Base-by-base conservation (phyloP, 2,113 vertebrate genomes). In the Amphilophus citrinellus region DNA sequence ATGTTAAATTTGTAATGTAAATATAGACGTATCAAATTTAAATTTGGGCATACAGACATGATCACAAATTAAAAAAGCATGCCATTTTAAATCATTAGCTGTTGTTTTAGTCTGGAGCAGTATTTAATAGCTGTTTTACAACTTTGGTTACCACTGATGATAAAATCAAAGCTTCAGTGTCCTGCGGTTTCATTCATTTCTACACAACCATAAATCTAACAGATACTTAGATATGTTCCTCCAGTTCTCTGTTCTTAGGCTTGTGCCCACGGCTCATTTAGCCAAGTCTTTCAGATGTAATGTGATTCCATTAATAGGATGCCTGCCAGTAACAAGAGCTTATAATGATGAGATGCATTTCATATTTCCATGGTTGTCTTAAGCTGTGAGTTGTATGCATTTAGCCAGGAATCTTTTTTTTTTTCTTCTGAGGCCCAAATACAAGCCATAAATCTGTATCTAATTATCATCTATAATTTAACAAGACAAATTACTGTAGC, bases 221-320 rank as follows among this genome's bases (percentile, higher is more conserved):
- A 92, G 84, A 59, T 84, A 87, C 91, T 90, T 68, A 85, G 80
- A 84, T 80, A 32, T 77, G 79, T 83, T 89, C 78, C 39, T 80
- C 10, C 82, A 86, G 82, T 78, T 80, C 84, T 85, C 44, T 27
- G 13, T 37, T 62, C 87, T 80, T 37, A 35, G 65, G 61, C 44
- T 42, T 20, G 65, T 58, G 79, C 78, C 84, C 62, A 44, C 8
- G 47, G 87, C 85, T 79, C 32, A 57, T 22, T 44, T 44, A 59
- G 84, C 59, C 15, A 10, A 77, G 75, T 68, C 68, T 73, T 80
- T 82, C 75, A 82, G n/a, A 77, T 7, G 87, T 79, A 79, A 89
- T 32, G 18, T 57, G 87, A 93, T 65, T 50, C 78, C 3, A 5
- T 75, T 71, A 59, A 71, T 8, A 50, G 75, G 47, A 77, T 66